Evolutionary conservation across 2,797 vertebrate genomes (phyloP).

Genomic region (Perdix hodgsoniae): DNA sequence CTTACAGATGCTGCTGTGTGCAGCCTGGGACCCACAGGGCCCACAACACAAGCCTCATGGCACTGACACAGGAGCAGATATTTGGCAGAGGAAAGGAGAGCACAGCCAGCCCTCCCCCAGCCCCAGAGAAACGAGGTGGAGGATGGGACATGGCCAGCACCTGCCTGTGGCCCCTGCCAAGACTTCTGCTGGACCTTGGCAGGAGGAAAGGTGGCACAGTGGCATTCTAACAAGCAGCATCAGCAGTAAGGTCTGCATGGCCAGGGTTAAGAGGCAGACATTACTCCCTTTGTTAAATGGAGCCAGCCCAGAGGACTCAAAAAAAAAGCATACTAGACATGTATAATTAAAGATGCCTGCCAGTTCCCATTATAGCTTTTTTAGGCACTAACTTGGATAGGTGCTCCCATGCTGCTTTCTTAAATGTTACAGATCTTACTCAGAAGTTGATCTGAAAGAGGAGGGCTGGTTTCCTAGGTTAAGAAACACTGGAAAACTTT

Average conservation of each 20-base stretch:
- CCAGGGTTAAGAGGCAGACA: neutral
- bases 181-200: neutral
- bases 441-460: neutral
- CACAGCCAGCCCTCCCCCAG: neutral
- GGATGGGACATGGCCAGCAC: neutral
- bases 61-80: neutral
- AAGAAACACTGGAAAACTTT: neutral
- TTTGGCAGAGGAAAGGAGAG: neutral
- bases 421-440: neutral
- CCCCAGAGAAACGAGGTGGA: neutral
- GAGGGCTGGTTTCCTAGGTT: neutral
- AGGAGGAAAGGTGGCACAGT: neutral
- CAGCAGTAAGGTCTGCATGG: neutral
- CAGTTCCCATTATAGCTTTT: neutral
- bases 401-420: neutral
- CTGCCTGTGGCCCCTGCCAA: neutral
- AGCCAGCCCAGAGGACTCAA: neutral
- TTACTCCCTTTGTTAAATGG: neutral
- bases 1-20: neutral
- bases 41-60: neutral
- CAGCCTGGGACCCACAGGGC: neutral
- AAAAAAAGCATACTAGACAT: neutral
- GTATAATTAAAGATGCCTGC: neutral
- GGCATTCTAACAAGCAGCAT: neutral
- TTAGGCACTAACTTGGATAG: neutral